A percentile compares a stretch with the other conserved stretches of the same genome.
Evolutionary conservation across 2,888 invertebrate genomes (phyloP).

Genomic region (Megastigmus dorsalis): DNA sequence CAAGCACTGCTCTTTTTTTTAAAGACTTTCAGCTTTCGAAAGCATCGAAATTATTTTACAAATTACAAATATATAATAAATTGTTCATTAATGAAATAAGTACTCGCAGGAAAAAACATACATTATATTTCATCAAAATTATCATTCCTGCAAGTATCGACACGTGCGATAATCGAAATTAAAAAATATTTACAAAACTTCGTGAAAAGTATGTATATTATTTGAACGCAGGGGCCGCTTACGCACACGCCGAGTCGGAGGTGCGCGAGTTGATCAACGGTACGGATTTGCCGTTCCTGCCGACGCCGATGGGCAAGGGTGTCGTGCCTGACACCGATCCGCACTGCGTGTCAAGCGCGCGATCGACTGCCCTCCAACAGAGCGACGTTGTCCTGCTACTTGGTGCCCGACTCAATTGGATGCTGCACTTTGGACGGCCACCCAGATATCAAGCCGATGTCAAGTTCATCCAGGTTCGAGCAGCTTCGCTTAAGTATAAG

Average conservation of each 20-base stretch:
- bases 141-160: neutral
- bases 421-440: constrained; percentile 94
- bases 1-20: neutral
- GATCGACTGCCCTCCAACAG: constrained; percentile 89
- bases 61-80: neutral
- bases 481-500: too few relatives aligned
- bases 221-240: constrained; percentile 82
- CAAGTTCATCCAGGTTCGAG: constrained; percentile 89
- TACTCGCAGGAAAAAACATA: too few relatives aligned
- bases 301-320: constrained; percentile 96
- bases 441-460: constrained; percentile 89
- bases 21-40: neutral
- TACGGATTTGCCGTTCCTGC: constrained; percentile 90
- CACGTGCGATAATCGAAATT: neutral
- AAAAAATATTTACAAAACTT: neutral
- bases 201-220: neutral
- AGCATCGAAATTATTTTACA: too few relatives aligned
- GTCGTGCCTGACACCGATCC: constrained; percentile 83
- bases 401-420: constrained; percentile 97
- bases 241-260: constrained; percentile 84
- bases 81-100: neutral
- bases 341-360: constrained; percentile 89
- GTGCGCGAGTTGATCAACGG: constrained; percentile 82
- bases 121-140: too few relatives aligned
- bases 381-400: constrained; percentile 92